Conservation (phyloP, 2,797 vertebrate species). For the Prunella strophiata region DNA sequence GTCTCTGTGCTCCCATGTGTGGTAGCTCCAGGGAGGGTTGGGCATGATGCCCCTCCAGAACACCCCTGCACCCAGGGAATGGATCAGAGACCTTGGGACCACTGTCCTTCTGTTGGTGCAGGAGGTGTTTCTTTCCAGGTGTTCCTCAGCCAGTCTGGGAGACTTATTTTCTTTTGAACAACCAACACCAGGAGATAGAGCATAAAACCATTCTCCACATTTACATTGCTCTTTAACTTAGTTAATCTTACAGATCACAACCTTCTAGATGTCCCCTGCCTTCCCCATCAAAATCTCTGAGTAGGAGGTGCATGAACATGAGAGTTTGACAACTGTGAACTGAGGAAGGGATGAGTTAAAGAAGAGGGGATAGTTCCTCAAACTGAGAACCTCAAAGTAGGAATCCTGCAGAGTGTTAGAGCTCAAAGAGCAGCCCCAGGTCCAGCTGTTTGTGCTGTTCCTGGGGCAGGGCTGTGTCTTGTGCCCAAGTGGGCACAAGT, state of each 20-base stretch:
- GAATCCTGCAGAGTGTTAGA: not conserved
- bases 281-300: not conserved
- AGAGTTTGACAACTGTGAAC: not conserved
- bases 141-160: not conserved
- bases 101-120: not conserved
- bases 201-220: not conserved
- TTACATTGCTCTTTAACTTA: not conserved
- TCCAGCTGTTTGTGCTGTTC: not conserved
- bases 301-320: not conserved
- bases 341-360: not conserved
- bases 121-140: not conserved
- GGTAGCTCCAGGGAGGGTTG: not conserved
- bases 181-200: not conserved
- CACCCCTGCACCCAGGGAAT: not conserved
- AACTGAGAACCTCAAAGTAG: not conserved
- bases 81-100: not conserved
- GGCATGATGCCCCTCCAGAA: not conserved
- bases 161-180: not conserved
- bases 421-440: not conserved
- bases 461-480: not conserved
- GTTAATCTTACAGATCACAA: not conserved
- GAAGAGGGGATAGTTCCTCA: not conserved
- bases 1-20: fast-evolving
- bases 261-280: not conserved
- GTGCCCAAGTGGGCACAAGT: not conserved